A percentile compares a stretch with the other conserved stretches of the same genome.
phyloP scores from a whole-genome alignment of 2,113 vertebrate species.

The Haemorhous mexicanus region DNA sequence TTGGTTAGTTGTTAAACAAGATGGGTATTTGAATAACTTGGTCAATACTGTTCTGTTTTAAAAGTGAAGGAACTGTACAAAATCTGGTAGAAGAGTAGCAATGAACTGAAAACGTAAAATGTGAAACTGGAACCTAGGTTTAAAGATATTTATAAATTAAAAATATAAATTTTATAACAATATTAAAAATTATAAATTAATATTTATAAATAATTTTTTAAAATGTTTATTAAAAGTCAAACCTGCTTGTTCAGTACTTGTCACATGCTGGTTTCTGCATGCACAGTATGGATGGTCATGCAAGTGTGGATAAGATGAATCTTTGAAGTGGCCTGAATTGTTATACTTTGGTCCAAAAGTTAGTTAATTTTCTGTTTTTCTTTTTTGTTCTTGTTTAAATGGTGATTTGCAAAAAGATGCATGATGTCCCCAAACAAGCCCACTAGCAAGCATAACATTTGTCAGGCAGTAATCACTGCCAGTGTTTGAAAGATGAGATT shows the following conservation, averaged over 20 bases:
- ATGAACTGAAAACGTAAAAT: background rate
- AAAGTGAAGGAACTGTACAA: background rate
- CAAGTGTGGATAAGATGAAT: background rate
- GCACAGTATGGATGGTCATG: background rate
- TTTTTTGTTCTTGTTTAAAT: background rate
- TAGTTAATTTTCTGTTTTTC: background rate
- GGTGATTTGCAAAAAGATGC: background rate
- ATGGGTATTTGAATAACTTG: background rate
- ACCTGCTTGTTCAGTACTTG: background rate
- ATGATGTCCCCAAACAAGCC: background rate
- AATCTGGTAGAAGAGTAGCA: background rate
- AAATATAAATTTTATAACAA: no score
- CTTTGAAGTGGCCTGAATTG: background rate
- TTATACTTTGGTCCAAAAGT: background rate
- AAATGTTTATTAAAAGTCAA: background rate
- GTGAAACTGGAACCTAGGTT: background rate
- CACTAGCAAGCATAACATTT: background rate
- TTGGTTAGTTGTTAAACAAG: background rate
- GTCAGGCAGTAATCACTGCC: background rate
- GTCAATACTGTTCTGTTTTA: background rate
- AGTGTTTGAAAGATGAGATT: background rate
- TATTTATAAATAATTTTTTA: background rate
- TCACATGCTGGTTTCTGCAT: background rate
- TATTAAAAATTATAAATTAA: background rate
- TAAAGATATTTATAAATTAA: background rate